Conservation (phyloP, 2,888 invertebrate species). For the Parasteatoda lunata region DNA sequence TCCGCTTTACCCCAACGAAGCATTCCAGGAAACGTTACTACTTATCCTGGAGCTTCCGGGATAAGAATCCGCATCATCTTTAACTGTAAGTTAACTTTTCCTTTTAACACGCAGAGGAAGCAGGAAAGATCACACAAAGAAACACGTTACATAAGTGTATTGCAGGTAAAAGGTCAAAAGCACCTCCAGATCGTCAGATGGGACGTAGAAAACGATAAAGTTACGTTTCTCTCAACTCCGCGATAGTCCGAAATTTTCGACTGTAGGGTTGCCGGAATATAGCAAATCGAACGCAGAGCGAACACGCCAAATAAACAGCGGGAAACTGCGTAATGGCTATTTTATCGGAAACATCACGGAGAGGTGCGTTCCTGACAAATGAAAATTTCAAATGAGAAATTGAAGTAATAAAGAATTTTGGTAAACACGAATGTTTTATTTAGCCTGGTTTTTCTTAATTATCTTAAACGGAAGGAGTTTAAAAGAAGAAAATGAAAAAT, state of each 20-base stretch:
- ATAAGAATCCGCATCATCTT: not conserved
- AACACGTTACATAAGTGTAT: not conserved
- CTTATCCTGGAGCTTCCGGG: not conserved
- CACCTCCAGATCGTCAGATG: not conserved
- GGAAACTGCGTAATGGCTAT: conserved; percentile 1
- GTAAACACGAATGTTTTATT: no score
- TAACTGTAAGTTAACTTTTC: not conserved
- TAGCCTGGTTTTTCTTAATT: no score
- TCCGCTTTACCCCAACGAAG: not conserved
- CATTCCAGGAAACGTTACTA: not conserved
- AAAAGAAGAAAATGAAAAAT: no score
- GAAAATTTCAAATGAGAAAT: no score
- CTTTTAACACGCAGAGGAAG: not conserved
- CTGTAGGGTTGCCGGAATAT: conserved; percentile 5
- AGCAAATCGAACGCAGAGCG: not conserved
- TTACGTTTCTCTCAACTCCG: not conserved
- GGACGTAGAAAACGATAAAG: not conserved
- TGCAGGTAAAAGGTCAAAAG: not conserved
- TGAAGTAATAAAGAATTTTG: no score
- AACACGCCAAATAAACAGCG: conserved; percentile 5
- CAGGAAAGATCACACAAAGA: not conserved
- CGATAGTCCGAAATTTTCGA: not conserved
- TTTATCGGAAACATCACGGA: not conserved
- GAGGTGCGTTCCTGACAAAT: not conserved
- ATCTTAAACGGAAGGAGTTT: no score